Conservation (phyloP, 1,140 invertebrate genomes). For the Drosophila aff. region DNA sequence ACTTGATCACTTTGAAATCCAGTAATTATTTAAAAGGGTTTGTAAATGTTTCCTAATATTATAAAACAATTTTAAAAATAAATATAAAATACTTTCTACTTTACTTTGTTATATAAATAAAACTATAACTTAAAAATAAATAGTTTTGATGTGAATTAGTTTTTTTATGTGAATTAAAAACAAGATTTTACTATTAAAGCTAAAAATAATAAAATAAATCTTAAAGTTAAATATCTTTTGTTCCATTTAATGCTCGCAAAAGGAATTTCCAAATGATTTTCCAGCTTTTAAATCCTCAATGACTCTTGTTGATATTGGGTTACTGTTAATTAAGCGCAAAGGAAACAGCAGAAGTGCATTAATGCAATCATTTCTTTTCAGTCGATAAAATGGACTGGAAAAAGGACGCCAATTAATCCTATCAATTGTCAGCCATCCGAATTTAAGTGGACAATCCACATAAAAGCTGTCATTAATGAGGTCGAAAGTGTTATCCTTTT, state of each 20-base stretch:
- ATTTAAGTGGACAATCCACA: conserved; percentile 22
- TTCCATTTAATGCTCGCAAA: neutral
- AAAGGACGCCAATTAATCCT: conserved; percentile 28
- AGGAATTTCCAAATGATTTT: conserved; percentile 1
- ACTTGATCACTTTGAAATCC: too few relatives aligned
- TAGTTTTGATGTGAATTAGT: neutral
- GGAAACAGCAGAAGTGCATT: conserved; percentile 41
- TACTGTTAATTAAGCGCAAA: conserved; percentile 42
- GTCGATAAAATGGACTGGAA: conserved; percentile 35
- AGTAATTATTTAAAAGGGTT: neutral
- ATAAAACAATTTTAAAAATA: neutral
- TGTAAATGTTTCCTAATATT: neutral
- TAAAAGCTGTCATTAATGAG: conserved; percentile 30
- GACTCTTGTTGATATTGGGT: conserved; percentile 21
- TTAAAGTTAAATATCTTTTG: too few relatives aligned
- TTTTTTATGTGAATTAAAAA: neutral
- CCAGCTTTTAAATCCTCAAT: conserved; percentile 11
- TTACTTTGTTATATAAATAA: too few relatives aligned
- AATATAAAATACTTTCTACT: too few relatives aligned
- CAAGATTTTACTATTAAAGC: neutral
- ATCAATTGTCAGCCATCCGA: conserved; percentile 29
- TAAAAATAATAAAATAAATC: too few relatives aligned
- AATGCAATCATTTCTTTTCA: conserved; percentile 42
- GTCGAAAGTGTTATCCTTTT: conserved; percentile 11
- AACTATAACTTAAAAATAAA: neutral